Base-by-base conservation (phyloP, 1,140 invertebrate species). In the Zeugodacus cucurbitae region DNA sequence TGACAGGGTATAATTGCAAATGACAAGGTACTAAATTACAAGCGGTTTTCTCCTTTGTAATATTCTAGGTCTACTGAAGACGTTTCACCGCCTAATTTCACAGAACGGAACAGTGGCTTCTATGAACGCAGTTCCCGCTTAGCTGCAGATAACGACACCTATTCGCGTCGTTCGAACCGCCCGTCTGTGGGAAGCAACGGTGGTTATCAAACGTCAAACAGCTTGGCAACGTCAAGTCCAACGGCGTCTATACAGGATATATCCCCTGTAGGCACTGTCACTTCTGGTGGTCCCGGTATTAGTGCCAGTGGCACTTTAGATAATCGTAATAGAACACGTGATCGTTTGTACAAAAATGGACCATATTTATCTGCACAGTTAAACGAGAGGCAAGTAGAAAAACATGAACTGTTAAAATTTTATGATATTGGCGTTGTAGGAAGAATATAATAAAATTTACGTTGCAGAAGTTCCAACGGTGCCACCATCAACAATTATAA, bases 21-120 rank as follows among this genome's bases (percentile, higher is more conserved):
- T 34, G 34, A 74, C 7, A 26, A 37, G 34, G 67, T 37, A 74
- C 34, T 74, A 74, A 74, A 74, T 37, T 37, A 74, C 67, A 22
- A 74, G 67, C 41, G 37, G 26, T 82, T 82, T 22, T 87, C 17
- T 87, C 89, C 87, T 70, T 59, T 88, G 11, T 89, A 67, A 82
- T 70, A 86, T 91, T 93, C 22, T 91, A 94, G 94, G 91, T 94
- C 94, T 91, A 93, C 94, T 89, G 94, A 95, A 89, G 94, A 95
- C 88, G 87, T 90, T 91, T 91, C 93, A 92, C 90, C 93, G 89
- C 91, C 91, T 67, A 93, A 92, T 89, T 92, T 90, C 89, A 91
- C 91, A 90, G 91, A 92, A 91, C 90, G 92, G 90, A 92, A 93
- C 29, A 89, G 88, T 87, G 91, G 92, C 89, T 94, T 94, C 90